Conservation (phyloP, 2,888 invertebrate genomes). For the Vanessa cardui region DNA sequence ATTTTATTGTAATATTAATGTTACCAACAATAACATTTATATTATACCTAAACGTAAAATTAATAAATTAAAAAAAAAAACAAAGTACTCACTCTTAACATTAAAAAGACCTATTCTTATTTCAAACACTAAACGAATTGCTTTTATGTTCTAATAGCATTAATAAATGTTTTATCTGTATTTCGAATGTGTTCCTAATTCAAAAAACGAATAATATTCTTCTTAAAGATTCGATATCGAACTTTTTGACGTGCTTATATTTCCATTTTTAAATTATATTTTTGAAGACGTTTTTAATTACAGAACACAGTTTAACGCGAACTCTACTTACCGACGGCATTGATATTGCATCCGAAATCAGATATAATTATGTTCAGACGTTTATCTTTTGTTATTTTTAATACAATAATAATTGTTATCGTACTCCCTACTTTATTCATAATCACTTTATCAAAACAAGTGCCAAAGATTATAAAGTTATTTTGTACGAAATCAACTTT, state of each 20-base stretch:
- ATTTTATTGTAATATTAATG: too few relatives aligned
- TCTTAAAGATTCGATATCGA: neutral
- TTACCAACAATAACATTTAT: too few relatives aligned
- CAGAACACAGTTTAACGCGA: neutral
- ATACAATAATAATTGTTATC: slow-evolving; percentile 29
- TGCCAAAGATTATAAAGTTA: slow-evolving; percentile 14
- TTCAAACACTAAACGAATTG: neutral
- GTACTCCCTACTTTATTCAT: slow-evolving; percentile 32
- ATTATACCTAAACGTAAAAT: too few relatives aligned
- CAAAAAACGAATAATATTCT: neutral
- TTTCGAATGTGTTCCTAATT: neutral
- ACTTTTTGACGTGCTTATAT: neutral
- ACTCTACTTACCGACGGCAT: slow-evolving; percentile 37
- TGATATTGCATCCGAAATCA: slow-evolving; percentile 19
- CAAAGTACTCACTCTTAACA: neutral
- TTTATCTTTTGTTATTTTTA: slow-evolving; percentile 27
- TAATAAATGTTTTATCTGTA: neutral
- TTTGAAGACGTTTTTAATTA: neutral
- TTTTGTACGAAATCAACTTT: slow-evolving; percentile 26
- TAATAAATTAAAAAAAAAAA: too few relatives aligned
- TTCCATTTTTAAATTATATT: neutral
- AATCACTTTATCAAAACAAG: slow-evolving; percentile 31
- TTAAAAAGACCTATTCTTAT: neutral
- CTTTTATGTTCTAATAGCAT: neutral
- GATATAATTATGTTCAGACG: slow-evolving; percentile 11